These are phyloP conservation scores for Anhinga rufa DNA, from an alignment of 2,113 vertebrate genomes.

Conservation along the genomic window DNA sequence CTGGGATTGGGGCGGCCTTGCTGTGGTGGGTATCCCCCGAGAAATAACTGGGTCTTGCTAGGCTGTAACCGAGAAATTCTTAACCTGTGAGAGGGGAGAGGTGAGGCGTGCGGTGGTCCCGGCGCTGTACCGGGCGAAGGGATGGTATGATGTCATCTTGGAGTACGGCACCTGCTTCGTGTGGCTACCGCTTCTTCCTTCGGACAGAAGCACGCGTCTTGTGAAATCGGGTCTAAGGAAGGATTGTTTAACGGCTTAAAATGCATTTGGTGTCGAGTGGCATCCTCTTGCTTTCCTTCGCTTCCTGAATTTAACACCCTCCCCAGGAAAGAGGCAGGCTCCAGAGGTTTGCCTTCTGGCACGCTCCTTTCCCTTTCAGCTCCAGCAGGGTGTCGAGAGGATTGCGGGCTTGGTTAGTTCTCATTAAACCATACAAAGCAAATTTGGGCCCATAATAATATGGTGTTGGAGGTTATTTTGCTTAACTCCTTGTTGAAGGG, in stretches of 20 bases:
- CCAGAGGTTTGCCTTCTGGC: rapidly evolving
- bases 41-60: rapidly evolving
- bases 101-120: rapidly evolving
- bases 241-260: not conserved
- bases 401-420: not conserved
- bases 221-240: too few relatives aligned
- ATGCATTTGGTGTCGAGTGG: not conserved
- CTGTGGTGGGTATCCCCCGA: not conserved
- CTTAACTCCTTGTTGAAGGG: not conserved
- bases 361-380: not conserved
- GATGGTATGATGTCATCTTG: not conserved
- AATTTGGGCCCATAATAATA: not conserved
- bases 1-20: too few relatives aligned
- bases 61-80: not conserved
- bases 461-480: not conserved
- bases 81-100: rapidly evolving
- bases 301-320: not conserved
- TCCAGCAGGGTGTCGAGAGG: rapidly evolving
- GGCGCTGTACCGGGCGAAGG: not conserved
- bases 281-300: rapidly evolving
- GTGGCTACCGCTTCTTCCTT: rapidly evolving
- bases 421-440: rapidly evolving
- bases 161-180: not conserved
- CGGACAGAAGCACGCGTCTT: rapidly evolving
- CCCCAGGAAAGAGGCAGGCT: not conserved